A percentile compares a stretch with the other conserved stretches of the same genome.
These are phyloP conservation scores for Xestia xanthographa DNA, from an alignment of 2,888 invertebrate species.

Conservation along the genomic window DNA sequence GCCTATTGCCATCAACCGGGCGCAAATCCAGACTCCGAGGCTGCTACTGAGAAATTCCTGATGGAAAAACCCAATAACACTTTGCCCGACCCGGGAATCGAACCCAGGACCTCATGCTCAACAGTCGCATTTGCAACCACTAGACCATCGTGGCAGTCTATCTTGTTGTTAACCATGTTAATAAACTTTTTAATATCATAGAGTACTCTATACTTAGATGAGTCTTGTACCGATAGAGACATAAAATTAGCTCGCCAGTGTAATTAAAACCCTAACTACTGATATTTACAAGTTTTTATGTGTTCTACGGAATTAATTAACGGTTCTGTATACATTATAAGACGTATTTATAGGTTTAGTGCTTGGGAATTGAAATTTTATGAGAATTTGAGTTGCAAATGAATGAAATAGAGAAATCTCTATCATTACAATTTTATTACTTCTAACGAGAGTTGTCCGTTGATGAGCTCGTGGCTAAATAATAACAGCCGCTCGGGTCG, in stretches of 20 bases:
- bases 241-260: constrained; percentile 51
- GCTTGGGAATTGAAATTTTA: constrained; percentile 25
- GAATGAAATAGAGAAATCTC: background rate
- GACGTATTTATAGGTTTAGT: constrained; percentile 17
- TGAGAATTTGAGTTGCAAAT: background rate
- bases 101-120: no score
- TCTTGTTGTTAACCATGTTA: background rate
- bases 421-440: background rate
- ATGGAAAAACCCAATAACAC: no score
- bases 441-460: background rate
- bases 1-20: no score
- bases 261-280: constrained; percentile 55
- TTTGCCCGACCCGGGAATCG: no score
- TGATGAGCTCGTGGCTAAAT: no score
- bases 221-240: constrained; percentile 54
- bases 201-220: constrained; percentile 14
- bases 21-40: no score
- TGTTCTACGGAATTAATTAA: constrained; percentile 36
- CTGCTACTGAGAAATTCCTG: no score
- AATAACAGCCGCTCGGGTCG: no score
- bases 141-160: no score
- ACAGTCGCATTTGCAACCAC: no score
- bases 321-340: constrained; percentile 16
- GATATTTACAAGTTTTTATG: constrained; percentile 45
- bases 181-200: constrained; percentile 5